Evolutionary conservation across 2,888 invertebrate species (phyloP).

Genomic region (Dicycla oo): DNA sequence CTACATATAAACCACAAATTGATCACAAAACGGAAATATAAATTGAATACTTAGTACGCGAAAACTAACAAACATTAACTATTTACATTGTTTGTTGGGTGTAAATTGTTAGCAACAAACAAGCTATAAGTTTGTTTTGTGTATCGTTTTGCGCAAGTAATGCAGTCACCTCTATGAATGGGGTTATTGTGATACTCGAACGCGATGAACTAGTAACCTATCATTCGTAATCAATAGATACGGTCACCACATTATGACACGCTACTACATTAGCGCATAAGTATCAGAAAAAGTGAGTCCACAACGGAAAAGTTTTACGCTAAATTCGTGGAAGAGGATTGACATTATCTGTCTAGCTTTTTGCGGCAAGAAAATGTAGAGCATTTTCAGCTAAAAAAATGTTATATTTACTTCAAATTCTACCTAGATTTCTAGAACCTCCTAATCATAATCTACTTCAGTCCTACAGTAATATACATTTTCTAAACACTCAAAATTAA

Average conservation of each 20-base stretch:
- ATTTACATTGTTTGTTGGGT: conserved; percentile 19
- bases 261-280: conserved; percentile 11
- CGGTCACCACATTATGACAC: conserved; percentile 18
- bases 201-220: conserved; percentile 47
- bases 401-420: neutral
- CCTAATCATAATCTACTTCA: neutral
- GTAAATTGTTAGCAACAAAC: conserved; percentile 33
- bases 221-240: conserved; percentile 54
- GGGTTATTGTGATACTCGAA: conserved; percentile 32
- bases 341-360: conserved; percentile 27
- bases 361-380: conserved; percentile 6
- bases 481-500: neutral
- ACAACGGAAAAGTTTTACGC: neutral
- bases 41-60: conserved; percentile 23
- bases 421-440: neutral
- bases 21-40: conserved; percentile 32
- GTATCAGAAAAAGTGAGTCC: conserved; percentile 3
- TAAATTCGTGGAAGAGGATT: conserved; percentile 6
- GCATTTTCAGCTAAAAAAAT: neutral
- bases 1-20: conserved; percentile 47
- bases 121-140: conserved; percentile 5
- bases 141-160: conserved; percentile 6
- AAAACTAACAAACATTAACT: conserved; percentile 20
- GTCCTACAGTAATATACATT: neutral
- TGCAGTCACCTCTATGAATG: conserved; percentile 29